A percentile compares a stretch with the other conserved stretches of the same genome.
These are phyloP conservation scores for Alviniconcha marisindica DNA, from an alignment of 1,140 invertebrate species.

Conservation along the genomic window DNA sequence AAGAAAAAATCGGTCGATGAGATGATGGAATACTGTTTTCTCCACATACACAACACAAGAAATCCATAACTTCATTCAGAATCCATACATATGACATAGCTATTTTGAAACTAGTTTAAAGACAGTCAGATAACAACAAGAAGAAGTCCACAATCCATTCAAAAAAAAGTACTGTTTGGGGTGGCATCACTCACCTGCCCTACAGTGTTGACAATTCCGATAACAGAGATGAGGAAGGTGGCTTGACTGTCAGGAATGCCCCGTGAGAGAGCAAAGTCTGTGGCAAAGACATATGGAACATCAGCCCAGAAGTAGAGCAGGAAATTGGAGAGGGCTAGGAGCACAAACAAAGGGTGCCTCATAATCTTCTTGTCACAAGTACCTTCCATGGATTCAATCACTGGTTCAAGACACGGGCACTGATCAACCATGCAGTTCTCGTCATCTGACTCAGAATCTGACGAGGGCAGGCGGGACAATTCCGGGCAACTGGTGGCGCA, in stretches of 20 bases:
- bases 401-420: conserved; percentile 37
- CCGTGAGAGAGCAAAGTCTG: conserved; percentile 62
- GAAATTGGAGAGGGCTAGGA: conserved; percentile 70
- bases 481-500: conserved; percentile 66
- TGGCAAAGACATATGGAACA: conserved; percentile 71
- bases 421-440: conserved; percentile 16
- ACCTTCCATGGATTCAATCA: conserved; percentile 62
- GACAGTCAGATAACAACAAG: too few relatives aligned
- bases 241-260: conserved; percentile 81
- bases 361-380: conserved; percentile 61
- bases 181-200: conserved; percentile 78
- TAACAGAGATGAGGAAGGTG: conserved; percentile 93
- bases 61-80: too few relatives aligned
- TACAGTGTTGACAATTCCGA: conserved; percentile 82
- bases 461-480: conserved; percentile 41
- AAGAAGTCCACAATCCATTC: too few relatives aligned
- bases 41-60: too few relatives aligned
- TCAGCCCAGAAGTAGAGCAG: conserved; percentile 70
- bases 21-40: too few relatives aligned
- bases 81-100: too few relatives aligned
- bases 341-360: conserved; percentile 56
- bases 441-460: conserved; percentile 29
- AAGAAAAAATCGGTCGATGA: too few relatives aligned
- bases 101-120: too few relatives aligned
- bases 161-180: too few relatives aligned